Evolutionary conservation across 2,888 invertebrate species (phyloP), one percentile per base, ranked within the genome.

Genomic region (Drosophila atripex): DNA sequence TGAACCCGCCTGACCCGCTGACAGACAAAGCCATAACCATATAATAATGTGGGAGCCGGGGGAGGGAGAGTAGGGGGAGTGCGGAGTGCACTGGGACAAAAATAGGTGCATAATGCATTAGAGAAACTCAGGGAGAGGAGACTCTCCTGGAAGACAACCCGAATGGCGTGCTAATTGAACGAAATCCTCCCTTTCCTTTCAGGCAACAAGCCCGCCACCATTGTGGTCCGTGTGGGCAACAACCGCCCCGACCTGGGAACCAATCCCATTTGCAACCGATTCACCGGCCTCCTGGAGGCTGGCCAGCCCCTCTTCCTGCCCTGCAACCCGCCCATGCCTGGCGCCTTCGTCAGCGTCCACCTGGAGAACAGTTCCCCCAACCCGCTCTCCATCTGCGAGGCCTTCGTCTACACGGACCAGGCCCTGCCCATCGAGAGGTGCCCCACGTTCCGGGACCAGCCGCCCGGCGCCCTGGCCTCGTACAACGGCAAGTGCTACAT

Each of bases 401-500:
- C 97, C 0, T 98, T 98, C 90, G 97, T 98, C 14, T 98, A 98
- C 89, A 98, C 98, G 0, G 98, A 98, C 91, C 96, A 95, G 92
- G 97, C 97, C 0, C 90, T 97, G 71, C 97, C 97, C 0, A 97
- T 98, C 61, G 98, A 98, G 91, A 93, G 97, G 53, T 98, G 98
- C 89, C 98, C 98, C 0, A 96, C 97, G 80, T 98, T 97, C 92
- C 92, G 98, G 21, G 97, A 98, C 87, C 97, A 97, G 90, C 97
- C 97, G 0, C 97, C 97, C 0, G 98, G 98, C 21, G 97, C 97
- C 61, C 95, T 97, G 0, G 97, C 97, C 0, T 97, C 97, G 0
- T 98, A 98, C 92, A 97, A 98, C 86, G 97, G 98, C 69, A 98
- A 97, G 92, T 98, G 98, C 90, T 98, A 98, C 91, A 96, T 97